Base-by-base conservation (phyloP, 2,888 invertebrate genomes). In the Agrilus mali region DNA sequence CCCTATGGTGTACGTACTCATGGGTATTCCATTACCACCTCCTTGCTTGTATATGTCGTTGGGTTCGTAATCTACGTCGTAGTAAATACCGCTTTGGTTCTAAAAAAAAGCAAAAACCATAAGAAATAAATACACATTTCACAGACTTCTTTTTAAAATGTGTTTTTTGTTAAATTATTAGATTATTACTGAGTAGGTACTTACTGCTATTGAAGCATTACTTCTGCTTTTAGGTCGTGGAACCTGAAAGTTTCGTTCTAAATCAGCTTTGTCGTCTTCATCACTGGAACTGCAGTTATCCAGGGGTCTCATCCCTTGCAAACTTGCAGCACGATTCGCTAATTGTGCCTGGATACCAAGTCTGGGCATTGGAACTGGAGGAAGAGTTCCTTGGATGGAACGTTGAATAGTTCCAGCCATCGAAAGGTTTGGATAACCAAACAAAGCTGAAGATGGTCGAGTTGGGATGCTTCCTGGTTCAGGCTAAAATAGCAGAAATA, bases 11-110 rank as follows among this genome's bases (percentile, higher is more conserved):
- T 89, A 89, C 0, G 88, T 88, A 44, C 85, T 87, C 61, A 89
- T 74, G 31, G 87, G 87, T 50, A 87, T 82, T 5, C 75, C 78
- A 52, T 69, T 68, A 55, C 77, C 77, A 1, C 72, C 72, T 12
- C 75, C 71, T 55, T 78, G 78, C 63, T 69, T 67, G 51, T 63
- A 65, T 42, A 61, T 68, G 49, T 70, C 73, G 55, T 71, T 71
- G 55, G 71, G 78, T 59, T 87, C 88, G 56, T 87, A 88, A 50
- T 89, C 89, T 22, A 90, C 87, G 59, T 90, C 89, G 59, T 89
- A 89, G 65, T 90, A 89, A 54, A 89, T 88, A 40, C 87, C 87
- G 53, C 83, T 86, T 72, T 88, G 88, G 65, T 88, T 87, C 89
- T 89, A 70, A 42, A 72, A 72, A 53, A 43, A 49, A 49, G 53